phyloP scores from a whole-genome alignment of 2,888 invertebrate species.

The Phyllotreta striolata region DNA sequence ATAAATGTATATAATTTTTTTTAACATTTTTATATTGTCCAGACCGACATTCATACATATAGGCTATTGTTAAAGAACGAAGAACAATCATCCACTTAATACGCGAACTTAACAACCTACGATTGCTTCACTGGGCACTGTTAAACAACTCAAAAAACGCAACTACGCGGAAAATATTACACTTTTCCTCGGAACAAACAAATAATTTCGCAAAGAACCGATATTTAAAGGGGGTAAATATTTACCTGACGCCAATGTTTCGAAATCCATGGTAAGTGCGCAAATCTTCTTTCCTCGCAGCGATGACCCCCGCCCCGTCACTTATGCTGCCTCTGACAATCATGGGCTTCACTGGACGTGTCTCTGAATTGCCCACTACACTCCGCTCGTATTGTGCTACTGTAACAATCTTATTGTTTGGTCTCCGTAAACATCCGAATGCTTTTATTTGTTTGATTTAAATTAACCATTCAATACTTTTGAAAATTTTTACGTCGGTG shows the following conservation, averaged over 20 bases:
- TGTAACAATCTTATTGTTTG: constrained; percentile 47
- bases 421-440: constrained; percentile 46
- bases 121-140: constrained; percentile 45
- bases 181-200: background rate
- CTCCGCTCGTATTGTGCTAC: constrained; percentile 43
- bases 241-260: constrained; percentile 60
- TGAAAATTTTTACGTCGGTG: constrained; percentile 33
- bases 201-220: background rate
- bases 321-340: constrained; percentile 43
- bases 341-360: constrained; percentile 50
- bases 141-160: constrained; percentile 5
- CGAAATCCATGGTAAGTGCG: constrained; percentile 54
- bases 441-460: constrained; percentile 41
- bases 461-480: constrained; percentile 35
- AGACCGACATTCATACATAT: constrained; percentile 36
- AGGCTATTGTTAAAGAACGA: constrained; percentile 44
- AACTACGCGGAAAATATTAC: background rate
- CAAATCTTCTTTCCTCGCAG: constrained; percentile 43
- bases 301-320: constrained; percentile 50
- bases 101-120: constrained; percentile 52
- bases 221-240: constrained; percentile 32
- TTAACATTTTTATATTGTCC: constrained; percentile 32
- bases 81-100: constrained; percentile 57
- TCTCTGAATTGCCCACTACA: constrained; percentile 40
- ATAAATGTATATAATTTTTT: constrained; percentile 17